phyloP scores from a whole-genome alignment of 2,888 invertebrate species.

The Lasioglossum marginatum region DNA sequence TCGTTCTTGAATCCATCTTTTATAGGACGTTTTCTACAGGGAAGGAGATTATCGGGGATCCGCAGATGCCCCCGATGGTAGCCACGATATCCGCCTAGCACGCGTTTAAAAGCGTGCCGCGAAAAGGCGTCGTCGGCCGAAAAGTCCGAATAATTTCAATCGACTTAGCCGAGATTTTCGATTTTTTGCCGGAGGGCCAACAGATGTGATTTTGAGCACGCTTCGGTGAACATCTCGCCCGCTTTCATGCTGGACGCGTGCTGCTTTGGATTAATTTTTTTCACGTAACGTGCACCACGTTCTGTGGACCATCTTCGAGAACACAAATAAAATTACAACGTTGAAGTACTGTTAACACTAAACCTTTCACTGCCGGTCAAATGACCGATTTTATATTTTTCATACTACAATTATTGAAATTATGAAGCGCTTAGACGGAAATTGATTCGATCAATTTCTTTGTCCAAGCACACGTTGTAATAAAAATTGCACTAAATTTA shows the following conservation, averaged over 20 bases:
- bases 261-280: constrained; percentile 64
- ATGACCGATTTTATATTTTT: too few relatives aligned
- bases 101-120: constrained; percentile 45
- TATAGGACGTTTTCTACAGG: background rate
- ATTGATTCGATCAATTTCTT: too few relatives aligned
- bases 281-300: background rate
- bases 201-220: constrained; percentile 72
- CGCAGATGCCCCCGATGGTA: constrained; percentile 44
- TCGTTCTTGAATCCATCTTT: background rate
- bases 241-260: constrained; percentile 67
- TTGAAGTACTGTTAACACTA: too few relatives aligned
- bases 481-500: too few relatives aligned
- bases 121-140: constrained; percentile 24
- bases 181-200: constrained; percentile 48
- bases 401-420: too few relatives aligned
- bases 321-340: too few relatives aligned
- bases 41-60: constrained; percentile 13
- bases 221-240: constrained; percentile 63
- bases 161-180: constrained; percentile 67
- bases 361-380: too few relatives aligned
- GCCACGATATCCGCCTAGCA: constrained; percentile 46
- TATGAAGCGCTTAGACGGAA: too few relatives aligned
- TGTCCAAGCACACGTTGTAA: too few relatives aligned
- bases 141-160: constrained; percentile 68
- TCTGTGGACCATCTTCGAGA: background rate